Evolutionary conservation across 2,113 vertebrate genomes (phyloP), one percentile per base, ranked within the genome.

Genomic region (Coreoperca whiteheadi): DNA sequence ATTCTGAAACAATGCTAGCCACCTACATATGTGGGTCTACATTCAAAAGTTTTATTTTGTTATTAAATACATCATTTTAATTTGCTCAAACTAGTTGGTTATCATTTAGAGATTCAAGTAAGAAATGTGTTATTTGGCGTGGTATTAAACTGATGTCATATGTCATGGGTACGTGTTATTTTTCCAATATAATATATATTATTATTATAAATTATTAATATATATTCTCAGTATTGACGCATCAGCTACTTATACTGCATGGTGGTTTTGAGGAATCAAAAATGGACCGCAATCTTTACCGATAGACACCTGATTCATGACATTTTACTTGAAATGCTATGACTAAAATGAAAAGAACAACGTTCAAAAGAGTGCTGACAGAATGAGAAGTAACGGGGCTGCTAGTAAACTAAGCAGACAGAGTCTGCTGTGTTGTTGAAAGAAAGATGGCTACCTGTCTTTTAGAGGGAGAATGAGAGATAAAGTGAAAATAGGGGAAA

Each of bases 361-460:
- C 0, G 5, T 61, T 75, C 48, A 72, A 70, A 77, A 66, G 30
- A 57, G 18, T 46, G 32, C 53, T 60, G 32, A 77, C 56, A 79
- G 82, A 69, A 56, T 73, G 41, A 65, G 76, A 86, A 41, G 73
- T 11, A 28, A 50, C 53, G 30, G 65, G 60, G 18, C 39, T 30
- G 23, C 20, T 8, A 81, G 28, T 34, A 66, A 79, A 86, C 81
- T 28, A 86, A 74, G 34, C 41, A 79, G 74, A 69, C 65, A 65
- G 28, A 68, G 21, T 64, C 20, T 21, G 66, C 43, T 8, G 67
- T 34, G 32, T 21, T 78, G 68, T 37, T 76, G 77, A 76, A 71
- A 80, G 84, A 75, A 5, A 54, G 64, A 81, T 66, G 50, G 56
- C 74, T 72, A 54, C 81, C 81, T 78, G 87, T 84, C 71, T 46